Evolutionary conservation across 2,888 invertebrate species (phyloP), one percentile per base, ranked within the genome.

Genomic region (Amiota mariae): DNA sequence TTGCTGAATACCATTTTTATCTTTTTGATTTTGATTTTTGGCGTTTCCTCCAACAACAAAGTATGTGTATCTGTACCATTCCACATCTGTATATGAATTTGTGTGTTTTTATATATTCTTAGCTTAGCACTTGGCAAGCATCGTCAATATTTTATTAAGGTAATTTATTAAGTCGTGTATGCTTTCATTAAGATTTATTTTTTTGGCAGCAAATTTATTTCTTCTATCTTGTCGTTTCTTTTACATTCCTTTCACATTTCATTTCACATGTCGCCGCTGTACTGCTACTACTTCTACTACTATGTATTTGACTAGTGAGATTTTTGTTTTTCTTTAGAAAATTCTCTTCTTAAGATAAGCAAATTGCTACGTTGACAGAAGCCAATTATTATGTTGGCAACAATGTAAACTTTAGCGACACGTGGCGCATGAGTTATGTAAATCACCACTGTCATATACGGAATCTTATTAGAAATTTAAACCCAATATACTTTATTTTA

Each of bases 101-200:
- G 12, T 36, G 36, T 36, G 18, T 66, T 63, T 63, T n/a, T 63
- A 54, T 54, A 54, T 54, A 9, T 66, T 36, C 36, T 36, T 36
- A 36, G 36, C 36, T 36, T 36, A 36, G 36, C 47, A 48, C 48
- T 68, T 68, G 67, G 67, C 67, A 68, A 68, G 48, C 67, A 18
- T 11, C n/a, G 54, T 68, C 67, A 68, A 68, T 51, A 68, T 68
- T 24, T 51, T 68, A 68, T 68, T 68, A 54, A 24, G 51, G 54
- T 13, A 68, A 68, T 54, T 68, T 68, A 68, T 68, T 68, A 54
- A 54, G 20, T 68, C 24, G n/a, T 68, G 67, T 54, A 54, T 68
- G 67, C 67, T 68, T 68, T 68, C 67, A 68, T 68, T 68, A 68
- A 68, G 67, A 68, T 68, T 68, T 68, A 68, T 68, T 47, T 36